Conservation (phyloP, 2,888 invertebrate species). For the Gnatocerus cornutus region DNA sequence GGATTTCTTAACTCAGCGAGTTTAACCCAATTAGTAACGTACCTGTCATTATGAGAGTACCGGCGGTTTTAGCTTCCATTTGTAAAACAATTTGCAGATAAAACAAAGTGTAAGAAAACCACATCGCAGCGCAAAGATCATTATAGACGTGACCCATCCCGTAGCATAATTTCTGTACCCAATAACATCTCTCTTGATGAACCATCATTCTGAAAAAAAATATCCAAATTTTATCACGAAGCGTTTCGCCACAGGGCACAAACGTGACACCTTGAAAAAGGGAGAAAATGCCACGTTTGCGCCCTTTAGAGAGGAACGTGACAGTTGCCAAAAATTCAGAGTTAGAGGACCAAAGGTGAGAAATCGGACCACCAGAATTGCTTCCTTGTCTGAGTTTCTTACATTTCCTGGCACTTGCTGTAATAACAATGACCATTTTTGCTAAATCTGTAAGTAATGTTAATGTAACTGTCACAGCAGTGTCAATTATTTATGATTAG, state of each 20-base stretch:
- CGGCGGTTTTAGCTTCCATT: constrained; percentile 75
- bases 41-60: constrained; percentile 82
- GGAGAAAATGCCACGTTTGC: background rate
- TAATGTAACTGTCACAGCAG: too few relatives aligned
- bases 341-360: constrained; percentile 3
- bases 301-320: constrained; percentile 25
- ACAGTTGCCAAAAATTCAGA: constrained; percentile 36
- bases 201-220: constrained; percentile 33
- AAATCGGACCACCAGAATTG: too few relatives aligned
- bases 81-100: constrained; percentile 81
- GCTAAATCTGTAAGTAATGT: too few relatives aligned
- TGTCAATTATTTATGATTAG: too few relatives aligned
- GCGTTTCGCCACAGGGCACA: background rate
- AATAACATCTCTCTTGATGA: constrained; percentile 41
- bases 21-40: constrained; percentile 51
- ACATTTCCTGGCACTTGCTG: too few relatives aligned
- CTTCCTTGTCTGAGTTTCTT: too few relatives aligned
- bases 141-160: constrained; percentile 91
- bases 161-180: constrained; percentile 73
- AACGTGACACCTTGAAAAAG: constrained; percentile 27
- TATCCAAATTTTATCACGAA: constrained; percentile 34
- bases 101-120: constrained; percentile 93
- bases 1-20: constrained; percentile 17
- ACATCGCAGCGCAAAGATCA: constrained; percentile 94
- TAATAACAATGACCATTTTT: too few relatives aligned